These are phyloP conservation scores for Tricholaema leucomelas DNA, from an alignment of 2,113 vertebrate species.

Conservation along the genomic window DNA sequence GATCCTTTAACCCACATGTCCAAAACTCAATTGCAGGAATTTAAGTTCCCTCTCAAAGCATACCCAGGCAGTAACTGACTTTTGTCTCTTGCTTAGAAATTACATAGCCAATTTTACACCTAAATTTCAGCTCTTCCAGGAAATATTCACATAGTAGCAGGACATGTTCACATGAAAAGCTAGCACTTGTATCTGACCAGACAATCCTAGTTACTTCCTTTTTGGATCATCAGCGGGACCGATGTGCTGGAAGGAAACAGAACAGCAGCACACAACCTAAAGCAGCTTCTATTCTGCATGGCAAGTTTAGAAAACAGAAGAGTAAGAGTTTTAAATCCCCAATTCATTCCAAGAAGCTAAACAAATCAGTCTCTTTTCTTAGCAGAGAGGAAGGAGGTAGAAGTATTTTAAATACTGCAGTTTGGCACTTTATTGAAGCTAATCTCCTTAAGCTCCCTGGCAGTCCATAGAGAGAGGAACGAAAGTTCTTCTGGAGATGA, in stretches of 20 bases:
- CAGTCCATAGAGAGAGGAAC: not conserved
- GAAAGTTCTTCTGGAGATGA: not conserved
- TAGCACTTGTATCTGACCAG: not conserved
- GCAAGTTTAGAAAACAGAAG: not conserved
- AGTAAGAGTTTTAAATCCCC: not conserved
- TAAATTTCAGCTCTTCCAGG: not conserved
- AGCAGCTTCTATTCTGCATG: not conserved
- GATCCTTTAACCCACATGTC: not conserved
- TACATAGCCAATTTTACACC: not conserved
- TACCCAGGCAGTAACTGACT: not conserved
- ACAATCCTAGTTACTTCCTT: not conserved
- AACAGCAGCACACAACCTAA: not conserved
- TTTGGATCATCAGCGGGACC: not conserved
- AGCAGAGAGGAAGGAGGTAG: not conserved
- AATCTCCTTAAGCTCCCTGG: not conserved
- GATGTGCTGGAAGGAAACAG: not conserved
- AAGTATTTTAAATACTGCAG: not conserved
- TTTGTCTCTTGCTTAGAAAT: not conserved
- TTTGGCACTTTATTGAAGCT: not conserved
- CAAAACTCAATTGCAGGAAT: constrained; percentile 7
- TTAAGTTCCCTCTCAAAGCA: constrained; percentile 20
- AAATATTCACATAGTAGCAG: not conserved
- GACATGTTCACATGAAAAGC: not conserved
- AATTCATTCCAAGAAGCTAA: not conserved
- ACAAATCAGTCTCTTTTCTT: not conserved